These are phyloP conservation scores for Lepidurus apus DNA, from an alignment of 1,140 invertebrate species.

Conservation along the genomic window DNA sequence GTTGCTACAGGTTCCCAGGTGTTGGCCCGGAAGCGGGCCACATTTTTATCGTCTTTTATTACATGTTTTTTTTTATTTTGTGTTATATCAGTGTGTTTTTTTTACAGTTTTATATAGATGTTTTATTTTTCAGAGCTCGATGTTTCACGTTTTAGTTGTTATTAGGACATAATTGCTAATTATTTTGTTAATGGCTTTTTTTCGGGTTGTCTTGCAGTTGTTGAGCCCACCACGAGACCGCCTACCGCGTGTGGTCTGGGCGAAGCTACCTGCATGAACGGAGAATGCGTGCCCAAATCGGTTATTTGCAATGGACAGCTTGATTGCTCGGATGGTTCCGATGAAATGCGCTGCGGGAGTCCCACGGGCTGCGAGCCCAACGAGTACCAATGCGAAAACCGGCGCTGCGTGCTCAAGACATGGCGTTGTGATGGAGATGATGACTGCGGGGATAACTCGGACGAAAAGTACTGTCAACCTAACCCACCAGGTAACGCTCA, in stretches of 20 bases:
- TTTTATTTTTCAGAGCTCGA: not conserved
- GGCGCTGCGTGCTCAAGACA: constrained; percentile 81
- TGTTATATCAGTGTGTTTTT: constrained; percentile 3
- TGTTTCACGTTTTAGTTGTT: not conserved
- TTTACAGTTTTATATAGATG: not conserved
- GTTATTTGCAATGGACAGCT: constrained; percentile 72
- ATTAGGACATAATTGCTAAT: constrained; percentile 22
- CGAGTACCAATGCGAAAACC: constrained; percentile 81
- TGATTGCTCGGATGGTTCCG: constrained; percentile 80
- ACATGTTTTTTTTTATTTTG: not conserved
- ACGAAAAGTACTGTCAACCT: constrained; percentile 61
- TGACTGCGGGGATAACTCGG: constrained; percentile 87
- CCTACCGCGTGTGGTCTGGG: constrained; percentile 60
- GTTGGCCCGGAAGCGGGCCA: not conserved
- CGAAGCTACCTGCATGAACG: constrained; percentile 85
- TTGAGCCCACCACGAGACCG: constrained; percentile 43
- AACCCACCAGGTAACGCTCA: constrained; percentile 44
- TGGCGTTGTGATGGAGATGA: constrained; percentile 89
- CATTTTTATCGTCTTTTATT: not conserved
- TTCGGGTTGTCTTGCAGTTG: constrained; percentile 38
- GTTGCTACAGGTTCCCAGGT: not conserved
- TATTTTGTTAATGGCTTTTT: constrained; percentile 37
- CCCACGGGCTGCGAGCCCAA: constrained; percentile 80
- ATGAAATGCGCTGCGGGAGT: constrained; percentile 79
- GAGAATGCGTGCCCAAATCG: constrained; percentile 77